A percentile compares a stretch with the other conserved stretches of the same genome.
Conservation (phyloP, 2,113 vertebrate genomes). For the Rousettus leschenaultii region DNA sequence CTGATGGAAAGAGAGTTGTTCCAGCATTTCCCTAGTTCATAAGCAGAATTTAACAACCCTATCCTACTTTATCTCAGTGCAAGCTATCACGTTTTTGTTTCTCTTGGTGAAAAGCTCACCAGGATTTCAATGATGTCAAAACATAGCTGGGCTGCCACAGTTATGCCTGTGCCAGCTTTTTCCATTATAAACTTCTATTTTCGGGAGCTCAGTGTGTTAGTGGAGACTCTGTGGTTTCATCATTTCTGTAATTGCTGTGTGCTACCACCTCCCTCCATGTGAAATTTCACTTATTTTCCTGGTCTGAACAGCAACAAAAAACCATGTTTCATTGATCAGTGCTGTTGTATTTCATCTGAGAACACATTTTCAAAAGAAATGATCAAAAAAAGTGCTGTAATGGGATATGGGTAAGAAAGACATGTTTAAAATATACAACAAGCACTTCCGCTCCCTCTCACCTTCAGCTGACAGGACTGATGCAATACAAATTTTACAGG, state of each 20-base stretch:
- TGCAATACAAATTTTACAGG: neutral
- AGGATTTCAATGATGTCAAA: rapidly evolving
- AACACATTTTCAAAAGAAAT: neutral
- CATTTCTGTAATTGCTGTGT: neutral
- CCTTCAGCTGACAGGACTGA: neutral
- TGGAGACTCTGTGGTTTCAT: neutral
- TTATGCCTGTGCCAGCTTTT: neutral
- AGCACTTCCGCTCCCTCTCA: rapidly evolving
- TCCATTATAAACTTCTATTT: neutral
- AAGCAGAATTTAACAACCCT: neutral
- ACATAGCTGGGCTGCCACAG: rapidly evolving
- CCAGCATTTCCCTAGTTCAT: neutral
- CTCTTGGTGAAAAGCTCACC: neutral
- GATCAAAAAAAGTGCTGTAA: rapidly evolving
- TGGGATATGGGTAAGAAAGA: rapidly evolving
- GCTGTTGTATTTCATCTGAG: neutral
- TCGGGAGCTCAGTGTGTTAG: neutral
- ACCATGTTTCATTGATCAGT: neutral
- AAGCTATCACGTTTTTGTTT: neutral
- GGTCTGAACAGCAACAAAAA: neutral
- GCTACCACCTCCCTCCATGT: neutral
- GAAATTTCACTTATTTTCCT: neutral
- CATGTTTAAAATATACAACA: rapidly evolving
- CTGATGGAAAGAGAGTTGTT: neutral
- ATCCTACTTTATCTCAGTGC: rapidly evolving